These are phyloP conservation scores for Macroglossus sobrinus DNA, from an alignment of 2,113 vertebrate genomes.

Conservation along the genomic window DNA sequence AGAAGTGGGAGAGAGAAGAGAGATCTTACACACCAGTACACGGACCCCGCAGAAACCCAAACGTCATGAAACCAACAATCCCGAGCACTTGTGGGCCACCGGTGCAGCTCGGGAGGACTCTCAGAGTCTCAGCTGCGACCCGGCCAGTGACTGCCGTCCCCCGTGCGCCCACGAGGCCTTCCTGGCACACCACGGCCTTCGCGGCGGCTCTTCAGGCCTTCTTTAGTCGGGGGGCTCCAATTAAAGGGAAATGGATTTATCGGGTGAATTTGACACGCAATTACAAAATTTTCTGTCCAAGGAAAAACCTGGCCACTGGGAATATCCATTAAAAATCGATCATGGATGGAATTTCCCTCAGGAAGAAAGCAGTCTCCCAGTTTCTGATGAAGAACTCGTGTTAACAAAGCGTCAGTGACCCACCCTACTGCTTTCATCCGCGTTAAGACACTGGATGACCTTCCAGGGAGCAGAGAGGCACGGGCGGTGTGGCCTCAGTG, in stretches of 20 bases:
- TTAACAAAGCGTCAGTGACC: background rate
- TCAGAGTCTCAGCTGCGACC: no score
- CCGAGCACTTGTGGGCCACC: background rate
- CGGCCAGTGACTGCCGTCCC: rapidly evolving
- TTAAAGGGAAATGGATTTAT: background rate
- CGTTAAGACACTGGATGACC: background rate
- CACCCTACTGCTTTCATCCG: background rate
- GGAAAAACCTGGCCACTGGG: background rate
- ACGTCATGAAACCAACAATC: background rate
- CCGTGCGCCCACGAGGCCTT: rapidly evolving
- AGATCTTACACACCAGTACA: constrained; percentile 84
- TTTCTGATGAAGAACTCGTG: background rate
- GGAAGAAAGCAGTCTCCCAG: background rate
- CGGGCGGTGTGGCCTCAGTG: rapidly evolving
- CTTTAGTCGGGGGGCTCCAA: background rate
- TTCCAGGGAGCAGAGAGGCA: background rate
- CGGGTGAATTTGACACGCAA: background rate
- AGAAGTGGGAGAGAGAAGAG: constrained; percentile 85
- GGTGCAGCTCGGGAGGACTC: background rate
- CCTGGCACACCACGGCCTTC: rapidly evolving
- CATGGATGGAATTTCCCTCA: background rate
- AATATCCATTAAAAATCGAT: background rate
- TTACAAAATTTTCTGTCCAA: background rate
- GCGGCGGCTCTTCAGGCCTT: no score
- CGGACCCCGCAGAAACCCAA: constrained; percentile 34